phyloP scores from a whole-genome alignment of 2,797 vertebrate species.

The Acanthiza pusilla region DNA sequence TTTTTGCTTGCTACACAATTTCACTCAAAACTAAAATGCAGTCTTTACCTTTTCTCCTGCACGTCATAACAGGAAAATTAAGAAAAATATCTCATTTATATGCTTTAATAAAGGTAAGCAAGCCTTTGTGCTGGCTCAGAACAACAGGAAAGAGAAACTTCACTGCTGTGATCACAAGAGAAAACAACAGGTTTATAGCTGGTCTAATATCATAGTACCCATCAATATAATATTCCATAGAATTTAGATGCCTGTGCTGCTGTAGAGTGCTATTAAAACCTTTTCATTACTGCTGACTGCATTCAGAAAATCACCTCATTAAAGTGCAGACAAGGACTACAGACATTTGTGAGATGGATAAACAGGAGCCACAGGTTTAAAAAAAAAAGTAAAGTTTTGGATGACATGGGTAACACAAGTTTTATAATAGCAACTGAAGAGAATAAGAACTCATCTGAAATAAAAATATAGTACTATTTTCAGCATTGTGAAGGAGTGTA shows the following conservation, averaged over 20 bases:
- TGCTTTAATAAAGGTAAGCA: background rate
- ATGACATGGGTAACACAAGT: background rate
- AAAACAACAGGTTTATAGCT: background rate
- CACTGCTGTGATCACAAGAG: background rate
- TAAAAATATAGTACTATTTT: background rate
- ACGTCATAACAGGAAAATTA: background rate
- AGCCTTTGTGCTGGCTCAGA: background rate
- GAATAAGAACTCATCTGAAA: background rate
- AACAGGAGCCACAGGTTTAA: background rate
- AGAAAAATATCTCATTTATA: background rate
- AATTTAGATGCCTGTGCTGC: background rate
- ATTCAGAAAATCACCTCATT: background rate
- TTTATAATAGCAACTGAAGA: background rate
- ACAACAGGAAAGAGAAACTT: background rate
- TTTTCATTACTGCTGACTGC: background rate
- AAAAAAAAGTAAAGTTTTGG: background rate
- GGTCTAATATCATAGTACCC: background rate
- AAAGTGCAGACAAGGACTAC: background rate
- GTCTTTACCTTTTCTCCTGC: background rate
- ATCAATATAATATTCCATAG: background rate
- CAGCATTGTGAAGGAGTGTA: background rate
- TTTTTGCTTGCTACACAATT: background rate
- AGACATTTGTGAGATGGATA: background rate
- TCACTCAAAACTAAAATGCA: background rate
- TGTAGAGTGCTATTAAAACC: background rate